Percentiles rank a stretch among this genome's conserved stretches.
These are phyloP conservation scores for Pteronotus mesoamericanus DNA, from an alignment of 2,797 vertebrate genomes.

Conservation along the genomic window DNA sequence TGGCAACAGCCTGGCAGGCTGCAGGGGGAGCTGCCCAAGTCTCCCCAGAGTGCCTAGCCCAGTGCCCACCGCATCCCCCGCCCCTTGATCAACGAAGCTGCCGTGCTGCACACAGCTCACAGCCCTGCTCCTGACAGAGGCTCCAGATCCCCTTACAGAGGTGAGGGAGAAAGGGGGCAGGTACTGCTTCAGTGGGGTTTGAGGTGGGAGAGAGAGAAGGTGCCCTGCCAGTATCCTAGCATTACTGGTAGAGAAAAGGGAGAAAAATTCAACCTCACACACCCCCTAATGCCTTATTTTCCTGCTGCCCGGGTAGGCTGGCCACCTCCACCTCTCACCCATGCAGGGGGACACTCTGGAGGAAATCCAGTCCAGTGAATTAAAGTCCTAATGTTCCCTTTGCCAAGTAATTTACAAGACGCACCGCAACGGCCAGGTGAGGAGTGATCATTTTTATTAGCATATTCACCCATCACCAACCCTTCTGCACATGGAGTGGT, in stretches of 20 bases:
- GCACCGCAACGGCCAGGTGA: neutral
- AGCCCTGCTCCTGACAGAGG: neutral
- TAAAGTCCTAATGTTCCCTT: neutral
- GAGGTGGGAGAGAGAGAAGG: too few relatives aligned
- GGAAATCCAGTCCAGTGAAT: neutral
- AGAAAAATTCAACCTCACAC: neutral
- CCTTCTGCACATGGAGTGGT: neutral
- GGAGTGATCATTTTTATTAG: neutral
- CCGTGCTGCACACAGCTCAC: neutral
- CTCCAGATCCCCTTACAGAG: too few relatives aligned
- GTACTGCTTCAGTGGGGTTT: neutral
- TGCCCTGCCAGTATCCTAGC: neutral
- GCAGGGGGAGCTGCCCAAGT: neutral
- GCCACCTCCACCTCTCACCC: neutral
- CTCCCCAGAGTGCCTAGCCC: neutral
- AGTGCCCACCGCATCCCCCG: too few relatives aligned
- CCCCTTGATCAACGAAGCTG: neutral
- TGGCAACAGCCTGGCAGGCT: neutral
- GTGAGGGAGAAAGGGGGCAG: fast-evolving
- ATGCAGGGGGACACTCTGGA: neutral
- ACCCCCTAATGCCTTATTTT: neutral
- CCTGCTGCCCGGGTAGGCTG: neutral
- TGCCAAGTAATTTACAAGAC: constrained; percentile 8
- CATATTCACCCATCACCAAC: neutral
- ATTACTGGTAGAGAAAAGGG: neutral